Conservation (phyloP, 92 coral and sea anemone genomes). For the Muricea muricata region DNA sequence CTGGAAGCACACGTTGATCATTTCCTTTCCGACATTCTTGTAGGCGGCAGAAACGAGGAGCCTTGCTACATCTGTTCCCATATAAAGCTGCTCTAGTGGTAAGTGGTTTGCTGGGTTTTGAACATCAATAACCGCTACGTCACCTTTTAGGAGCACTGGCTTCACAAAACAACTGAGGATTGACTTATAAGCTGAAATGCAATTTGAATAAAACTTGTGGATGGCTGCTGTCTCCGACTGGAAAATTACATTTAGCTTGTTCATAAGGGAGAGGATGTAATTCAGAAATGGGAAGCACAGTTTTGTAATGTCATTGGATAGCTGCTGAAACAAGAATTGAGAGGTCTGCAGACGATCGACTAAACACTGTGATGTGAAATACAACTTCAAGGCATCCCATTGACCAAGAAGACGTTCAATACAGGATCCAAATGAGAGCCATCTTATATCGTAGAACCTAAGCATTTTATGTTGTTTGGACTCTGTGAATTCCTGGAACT, state of each 20-base stretch:
- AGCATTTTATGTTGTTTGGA: constrained; percentile 37
- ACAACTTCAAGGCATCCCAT: constrained; percentile 43
- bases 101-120: constrained; percentile 14
- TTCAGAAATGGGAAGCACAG: constrained; percentile 25
- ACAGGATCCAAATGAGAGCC: constrained; percentile 44
- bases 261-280: constrained; percentile 25
- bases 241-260: constrained; percentile 32
- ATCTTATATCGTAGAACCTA: constrained; percentile 29
- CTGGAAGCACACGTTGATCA: neutral
- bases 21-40: neutral
- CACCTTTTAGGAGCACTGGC: constrained; percentile 38
- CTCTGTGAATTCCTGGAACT: constrained; percentile 35
- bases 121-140: constrained; percentile 7
- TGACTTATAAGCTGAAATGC: constrained; percentile 23
- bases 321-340: constrained; percentile 37
- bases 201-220: constrained; percentile 24
- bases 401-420: constrained; percentile 28
- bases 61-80: constrained; percentile 19
- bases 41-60: neutral
- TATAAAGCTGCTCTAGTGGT: constrained; percentile 24
- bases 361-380: constrained; percentile 23
- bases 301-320: constrained; percentile 19
- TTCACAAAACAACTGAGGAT: constrained; percentile 33
- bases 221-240: constrained; percentile 25
- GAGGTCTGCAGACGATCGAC: constrained; percentile 41